phyloP scores from a whole-genome alignment of 2,888 invertebrate genomes.

The Ophion slaviceki region DNA sequence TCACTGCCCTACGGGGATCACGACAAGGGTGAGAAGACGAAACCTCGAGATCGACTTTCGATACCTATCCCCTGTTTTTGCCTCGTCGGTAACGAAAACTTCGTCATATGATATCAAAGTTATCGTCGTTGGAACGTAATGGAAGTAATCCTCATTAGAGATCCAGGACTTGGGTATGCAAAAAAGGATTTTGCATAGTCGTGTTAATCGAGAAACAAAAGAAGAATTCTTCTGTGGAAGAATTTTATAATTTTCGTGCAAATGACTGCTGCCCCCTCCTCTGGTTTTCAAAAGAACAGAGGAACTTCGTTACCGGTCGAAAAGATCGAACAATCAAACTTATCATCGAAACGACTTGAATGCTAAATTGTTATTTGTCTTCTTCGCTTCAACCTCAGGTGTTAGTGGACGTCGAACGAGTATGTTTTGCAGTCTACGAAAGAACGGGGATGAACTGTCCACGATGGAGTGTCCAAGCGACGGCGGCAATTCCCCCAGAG shows the following conservation, averaged over 20 bases:
- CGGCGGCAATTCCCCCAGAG: slow-evolving; percentile 83
- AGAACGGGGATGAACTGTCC: slow-evolving; percentile 84
- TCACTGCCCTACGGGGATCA: slow-evolving; percentile 86
- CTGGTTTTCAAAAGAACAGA: too few species aligned
- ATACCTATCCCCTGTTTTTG: neutral
- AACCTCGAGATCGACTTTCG: neutral
- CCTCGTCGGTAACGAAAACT: neutral
- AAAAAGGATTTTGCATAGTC: neutral
- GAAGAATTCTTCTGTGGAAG: too few species aligned
- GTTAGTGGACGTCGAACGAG: slow-evolving; percentile 70
- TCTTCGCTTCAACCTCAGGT: slow-evolving; percentile 64
- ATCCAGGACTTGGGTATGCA: neutral
- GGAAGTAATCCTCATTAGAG: neutral
- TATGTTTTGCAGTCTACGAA: slow-evolving; percentile 88
- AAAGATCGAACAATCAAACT: too few species aligned
- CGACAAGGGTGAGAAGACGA: slow-evolving; percentile 71
- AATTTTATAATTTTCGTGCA: too few species aligned
- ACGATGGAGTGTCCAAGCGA: slow-evolving; percentile 58
- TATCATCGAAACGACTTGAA: neutral
- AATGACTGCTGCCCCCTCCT: too few species aligned
- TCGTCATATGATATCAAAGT: neutral
- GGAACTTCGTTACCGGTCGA: too few species aligned
- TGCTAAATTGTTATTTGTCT: neutral
- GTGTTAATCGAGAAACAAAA: neutral
- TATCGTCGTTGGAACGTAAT: neutral